A percentile compares a stretch with the other conserved stretches of the same genome.
These are phyloP conservation scores for Pachycephus smyrnensis DNA, from an alignment of 2,888 invertebrate species.

Conservation along the genomic window DNA sequence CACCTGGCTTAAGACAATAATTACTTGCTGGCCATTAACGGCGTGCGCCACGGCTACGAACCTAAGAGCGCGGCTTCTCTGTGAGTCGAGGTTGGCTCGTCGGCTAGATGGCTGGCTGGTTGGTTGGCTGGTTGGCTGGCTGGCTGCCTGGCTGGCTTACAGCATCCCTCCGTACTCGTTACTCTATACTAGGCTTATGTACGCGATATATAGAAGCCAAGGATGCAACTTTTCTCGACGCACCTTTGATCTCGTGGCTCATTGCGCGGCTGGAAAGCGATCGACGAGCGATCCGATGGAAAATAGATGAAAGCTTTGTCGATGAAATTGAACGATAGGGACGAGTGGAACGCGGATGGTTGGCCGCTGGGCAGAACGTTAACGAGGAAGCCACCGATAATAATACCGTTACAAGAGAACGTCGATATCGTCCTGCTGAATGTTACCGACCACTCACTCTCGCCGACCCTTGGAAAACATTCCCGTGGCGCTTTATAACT, in stretches of 20 bases:
- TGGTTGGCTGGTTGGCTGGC: background rate
- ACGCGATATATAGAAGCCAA: background rate
- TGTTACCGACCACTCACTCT: background rate
- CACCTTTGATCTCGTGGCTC: conserved; percentile 6
- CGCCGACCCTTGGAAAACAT: background rate
- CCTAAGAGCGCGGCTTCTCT: conserved; percentile 31
- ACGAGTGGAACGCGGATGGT: background rate
- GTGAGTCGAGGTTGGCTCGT: conserved; percentile 10
- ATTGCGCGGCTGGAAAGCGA: conserved; percentile 3
- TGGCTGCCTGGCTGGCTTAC: background rate
- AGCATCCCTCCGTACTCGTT: background rate
- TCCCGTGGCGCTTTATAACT: background rate
- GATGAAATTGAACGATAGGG: background rate
- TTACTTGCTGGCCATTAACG: conserved; percentile 56
- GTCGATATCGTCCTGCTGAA: background rate
- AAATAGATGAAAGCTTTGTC: background rate
- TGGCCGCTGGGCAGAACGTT: background rate
- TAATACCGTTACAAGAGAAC: background rate
- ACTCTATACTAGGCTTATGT: background rate
- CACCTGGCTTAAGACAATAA: conserved; percentile 60
- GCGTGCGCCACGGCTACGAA: conserved; percentile 39
- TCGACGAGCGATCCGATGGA: background rate
- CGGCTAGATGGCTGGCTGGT: background rate
- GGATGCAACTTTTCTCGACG: conserved; percentile 5
- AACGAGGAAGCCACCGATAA: background rate